Evolutionary conservation across 2,888 invertebrate genomes (phyloP).

Genomic region (Anthrax anthrax): DNA sequence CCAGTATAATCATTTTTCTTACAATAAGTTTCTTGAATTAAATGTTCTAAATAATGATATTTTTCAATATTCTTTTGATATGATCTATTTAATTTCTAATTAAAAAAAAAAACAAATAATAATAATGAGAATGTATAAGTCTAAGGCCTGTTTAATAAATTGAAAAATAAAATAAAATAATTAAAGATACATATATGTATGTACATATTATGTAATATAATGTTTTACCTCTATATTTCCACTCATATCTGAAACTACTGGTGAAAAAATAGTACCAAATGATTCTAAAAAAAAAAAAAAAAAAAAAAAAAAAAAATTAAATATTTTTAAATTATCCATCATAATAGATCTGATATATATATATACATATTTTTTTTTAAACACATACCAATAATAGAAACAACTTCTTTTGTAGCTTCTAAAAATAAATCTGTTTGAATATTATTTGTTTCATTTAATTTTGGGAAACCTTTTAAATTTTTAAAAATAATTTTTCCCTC

Average conservation of each 20-base stretch:
- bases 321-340: too few species aligned
- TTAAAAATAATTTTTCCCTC: slow-evolving; percentile 24
- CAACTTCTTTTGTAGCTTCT: slow-evolving; percentile 44
- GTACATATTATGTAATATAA: too few species aligned
- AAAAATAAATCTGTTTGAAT: slow-evolving; percentile 47
- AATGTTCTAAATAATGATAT: slow-evolving; percentile 49
- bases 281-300: slow-evolving; percentile 41
- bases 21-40: slow-evolving; percentile 47
- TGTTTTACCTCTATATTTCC: slow-evolving; percentile 61
- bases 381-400: slow-evolving; percentile 49
- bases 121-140: too few species aligned
- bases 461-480: slow-evolving; percentile 38
- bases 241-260: slow-evolving; percentile 61
- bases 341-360: too few species aligned
- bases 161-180: not conserved
- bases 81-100: slow-evolving; percentile 46
- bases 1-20: slow-evolving; percentile 39
- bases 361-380: too few species aligned
- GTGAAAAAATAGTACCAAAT: slow-evolving; percentile 57
- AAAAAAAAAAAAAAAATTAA: too few species aligned
- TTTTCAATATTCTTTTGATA: slow-evolving; percentile 39
- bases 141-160: too few species aligned
- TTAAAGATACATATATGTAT: too few species aligned
- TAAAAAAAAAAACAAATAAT: slow-evolving; percentile 13
- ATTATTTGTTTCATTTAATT: slow-evolving; percentile 37